Conservation (phyloP, 1,140 invertebrate species). For the Acyrthosiphon pisum region DNA sequence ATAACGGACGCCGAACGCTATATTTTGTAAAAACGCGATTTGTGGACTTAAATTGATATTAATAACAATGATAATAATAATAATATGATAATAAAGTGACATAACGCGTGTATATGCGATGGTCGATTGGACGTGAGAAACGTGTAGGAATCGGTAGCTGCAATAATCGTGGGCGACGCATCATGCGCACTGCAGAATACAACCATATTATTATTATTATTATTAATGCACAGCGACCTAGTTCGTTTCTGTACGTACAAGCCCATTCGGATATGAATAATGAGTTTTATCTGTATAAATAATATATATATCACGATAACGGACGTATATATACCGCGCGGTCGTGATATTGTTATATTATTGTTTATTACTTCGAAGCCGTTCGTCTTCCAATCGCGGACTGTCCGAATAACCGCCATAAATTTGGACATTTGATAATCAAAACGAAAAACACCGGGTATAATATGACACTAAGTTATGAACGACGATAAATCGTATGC, state of each 20-base stretch:
- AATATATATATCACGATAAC: not conserved
- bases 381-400: not conserved
- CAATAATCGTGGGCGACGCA: not conserved
- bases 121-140: not conserved
- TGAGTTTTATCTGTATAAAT: slow-evolving; percentile 17
- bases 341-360: not conserved
- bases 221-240: not conserved
- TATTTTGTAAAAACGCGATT: not conserved
- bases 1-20: not conserved
- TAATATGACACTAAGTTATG: not conserved
- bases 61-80: too few species aligned
- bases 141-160: not conserved
- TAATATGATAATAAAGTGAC: not conserved
- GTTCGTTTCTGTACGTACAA: not conserved
- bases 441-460: not conserved
- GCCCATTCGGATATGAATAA: not conserved
- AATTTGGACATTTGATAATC: not conserved
- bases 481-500: not conserved
- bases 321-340: not conserved
- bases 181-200: not conserved
- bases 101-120: too few species aligned
- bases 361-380: not conserved
- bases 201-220: not conserved
- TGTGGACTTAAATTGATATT: not conserved
- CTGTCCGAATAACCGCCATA: not conserved